Conservation (phyloP, 2,888 invertebrate genomes). For the Machimus atricapillus region DNA sequence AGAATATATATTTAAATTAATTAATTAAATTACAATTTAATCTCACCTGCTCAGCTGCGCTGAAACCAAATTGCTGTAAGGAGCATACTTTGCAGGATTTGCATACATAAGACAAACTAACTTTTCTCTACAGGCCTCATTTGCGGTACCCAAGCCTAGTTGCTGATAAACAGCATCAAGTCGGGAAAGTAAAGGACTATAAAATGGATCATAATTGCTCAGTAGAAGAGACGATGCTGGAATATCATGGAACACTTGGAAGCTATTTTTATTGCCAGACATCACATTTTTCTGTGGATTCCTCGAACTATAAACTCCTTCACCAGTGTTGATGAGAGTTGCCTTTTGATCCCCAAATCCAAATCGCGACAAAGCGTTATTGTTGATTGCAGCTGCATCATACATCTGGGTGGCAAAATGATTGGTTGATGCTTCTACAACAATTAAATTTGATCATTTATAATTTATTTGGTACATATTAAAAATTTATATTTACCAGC, state of each 20-base stretch:
- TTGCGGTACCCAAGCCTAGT: conserved; percentile 70
- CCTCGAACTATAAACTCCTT: conserved; percentile 67
- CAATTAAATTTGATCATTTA: neutral
- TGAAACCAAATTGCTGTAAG: conserved; percentile 86
- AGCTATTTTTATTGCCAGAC: conserved; percentile 67
- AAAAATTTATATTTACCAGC: conserved; percentile 27
- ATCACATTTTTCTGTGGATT: conserved; percentile 55
- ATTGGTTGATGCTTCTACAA: conserved; percentile 61
- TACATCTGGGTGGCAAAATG: conserved; percentile 52
- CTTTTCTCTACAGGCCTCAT: conserved; percentile 79
- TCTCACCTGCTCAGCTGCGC: conserved; percentile 83
- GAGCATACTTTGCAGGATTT: conserved; percentile 86
- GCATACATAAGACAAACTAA: conserved; percentile 88
- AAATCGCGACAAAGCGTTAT: conserved; percentile 60
- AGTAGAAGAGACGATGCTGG: conserved; percentile 82
- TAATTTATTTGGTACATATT: neutral
- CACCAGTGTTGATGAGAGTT: conserved; percentile 68
- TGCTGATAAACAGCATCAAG: conserved; percentile 84
- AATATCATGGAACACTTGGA: conserved; percentile 86
- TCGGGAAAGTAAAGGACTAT: conserved; percentile 83
- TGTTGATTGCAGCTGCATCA: conserved; percentile 53
- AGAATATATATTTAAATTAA: neutral
- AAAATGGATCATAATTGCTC: conserved; percentile 89
- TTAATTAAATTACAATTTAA: neutral
- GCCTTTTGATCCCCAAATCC: conserved; percentile 71